These are phyloP conservation scores for Adelphocoris suturalis DNA, from an alignment of 2,888 invertebrate species.

Conservation along the genomic window DNA sequence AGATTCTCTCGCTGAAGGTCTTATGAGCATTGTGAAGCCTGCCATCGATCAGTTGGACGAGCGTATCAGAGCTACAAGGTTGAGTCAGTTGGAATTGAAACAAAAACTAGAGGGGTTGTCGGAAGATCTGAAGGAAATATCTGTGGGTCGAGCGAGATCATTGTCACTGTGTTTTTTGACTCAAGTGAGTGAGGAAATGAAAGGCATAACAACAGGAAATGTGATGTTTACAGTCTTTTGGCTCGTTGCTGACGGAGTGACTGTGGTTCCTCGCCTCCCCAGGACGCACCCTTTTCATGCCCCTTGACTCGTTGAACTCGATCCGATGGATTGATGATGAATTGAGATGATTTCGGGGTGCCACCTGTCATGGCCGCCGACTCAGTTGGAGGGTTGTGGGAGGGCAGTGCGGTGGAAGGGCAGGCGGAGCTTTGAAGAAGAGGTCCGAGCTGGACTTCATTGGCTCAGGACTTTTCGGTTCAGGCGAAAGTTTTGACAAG, in stretches of 20 bases:
- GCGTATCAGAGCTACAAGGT: conserved; percentile 90
- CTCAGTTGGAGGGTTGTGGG: conserved; percentile 76
- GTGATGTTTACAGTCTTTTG: too few species aligned
- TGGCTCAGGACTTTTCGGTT: conserved; percentile 42
- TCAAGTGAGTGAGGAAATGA: too few species aligned
- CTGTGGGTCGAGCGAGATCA: too few species aligned
- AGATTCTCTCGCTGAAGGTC: conserved; percentile 93
- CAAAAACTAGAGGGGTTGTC: conserved; percentile 91
- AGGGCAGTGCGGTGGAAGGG: conserved; percentile 76
- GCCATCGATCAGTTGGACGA: conserved; percentile 96
- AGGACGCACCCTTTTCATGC: conserved; percentile 71
- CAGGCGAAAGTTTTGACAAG: conserved; percentile 32
- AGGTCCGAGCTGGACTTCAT: not conserved
- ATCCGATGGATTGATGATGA: conserved; percentile 73
- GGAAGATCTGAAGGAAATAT: conserved; percentile 89
- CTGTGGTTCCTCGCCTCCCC: conserved; percentile 81
- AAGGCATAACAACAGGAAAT: too few species aligned
- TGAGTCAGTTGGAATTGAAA: conserved; percentile 92
- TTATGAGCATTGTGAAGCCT: conserved; percentile 93
- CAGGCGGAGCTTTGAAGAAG: conserved; percentile 74
- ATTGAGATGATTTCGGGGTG: conserved; percentile 65
- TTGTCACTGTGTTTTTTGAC: too few species aligned
- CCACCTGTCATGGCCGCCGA: conserved; percentile 73
- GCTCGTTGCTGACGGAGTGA: conserved; percentile 83
- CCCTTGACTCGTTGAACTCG: conserved; percentile 60